phyloP scores from a whole-genome alignment of 2,888 invertebrate species.

The Lysandra coridon region DNA sequence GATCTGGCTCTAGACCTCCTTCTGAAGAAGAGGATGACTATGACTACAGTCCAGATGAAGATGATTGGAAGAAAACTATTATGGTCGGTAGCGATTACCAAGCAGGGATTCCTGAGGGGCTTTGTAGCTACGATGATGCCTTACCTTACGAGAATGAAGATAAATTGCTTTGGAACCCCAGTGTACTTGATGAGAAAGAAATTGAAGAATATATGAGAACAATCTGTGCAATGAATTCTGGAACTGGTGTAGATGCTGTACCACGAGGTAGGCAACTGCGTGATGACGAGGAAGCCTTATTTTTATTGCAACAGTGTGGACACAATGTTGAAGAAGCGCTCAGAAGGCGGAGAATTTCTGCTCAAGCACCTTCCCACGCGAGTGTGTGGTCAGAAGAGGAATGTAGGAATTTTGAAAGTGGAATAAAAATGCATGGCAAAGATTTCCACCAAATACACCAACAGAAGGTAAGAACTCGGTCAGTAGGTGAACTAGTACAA shows the following conservation, averaged over 20 bases:
- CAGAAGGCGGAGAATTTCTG: constrained; percentile 87
- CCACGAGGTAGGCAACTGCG: constrained; percentile 88
- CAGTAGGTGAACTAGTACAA: constrained; percentile 97
- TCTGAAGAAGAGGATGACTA: constrained; percentile 92
- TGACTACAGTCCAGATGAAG: constrained; percentile 91
- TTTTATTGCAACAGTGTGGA: constrained; percentile 94
- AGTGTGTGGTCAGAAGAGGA: constrained; percentile 98
- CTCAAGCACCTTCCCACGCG: constrained; percentile 84
- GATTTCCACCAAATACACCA: constrained; percentile 97
- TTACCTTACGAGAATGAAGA: constrained; percentile 97
- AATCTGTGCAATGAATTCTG: constrained; percentile 74
- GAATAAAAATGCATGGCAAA: constrained; percentile 95
- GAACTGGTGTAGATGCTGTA: constrained; percentile 75
- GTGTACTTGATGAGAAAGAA: constrained; percentile 84
- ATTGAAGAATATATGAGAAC: constrained; percentile 91
- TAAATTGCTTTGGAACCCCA: constrained; percentile 95
- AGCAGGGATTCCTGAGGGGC: constrained; percentile 94
- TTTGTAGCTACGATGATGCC: constrained; percentile 96
- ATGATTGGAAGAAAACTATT: constrained; percentile 95
- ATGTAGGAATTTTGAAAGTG: constrained; percentile 97
- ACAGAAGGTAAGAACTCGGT: constrained; percentile 95
- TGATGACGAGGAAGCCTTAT: constrained; percentile 95
- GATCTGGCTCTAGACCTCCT: constrained; percentile 85
- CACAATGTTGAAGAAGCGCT: constrained; percentile 97
- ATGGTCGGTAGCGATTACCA: constrained; percentile 98